These are phyloP conservation scores for Carassius gibelio DNA, from an alignment of 2,113 vertebrate species.

Conservation along the genomic window DNA sequence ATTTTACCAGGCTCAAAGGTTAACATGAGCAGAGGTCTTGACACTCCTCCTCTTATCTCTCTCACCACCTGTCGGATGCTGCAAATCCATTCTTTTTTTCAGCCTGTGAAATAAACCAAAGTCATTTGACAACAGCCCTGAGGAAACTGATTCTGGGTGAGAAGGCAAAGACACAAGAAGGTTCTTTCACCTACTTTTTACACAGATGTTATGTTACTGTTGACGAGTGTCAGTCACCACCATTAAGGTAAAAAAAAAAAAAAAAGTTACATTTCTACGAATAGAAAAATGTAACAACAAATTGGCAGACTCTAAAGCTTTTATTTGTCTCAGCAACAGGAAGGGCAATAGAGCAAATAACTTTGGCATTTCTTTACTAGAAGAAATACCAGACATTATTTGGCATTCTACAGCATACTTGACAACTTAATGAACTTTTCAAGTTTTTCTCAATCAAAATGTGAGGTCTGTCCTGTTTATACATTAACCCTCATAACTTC, in stretches of 20 bases:
- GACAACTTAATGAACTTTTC: neutral
- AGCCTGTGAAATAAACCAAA: conserved; percentile 16
- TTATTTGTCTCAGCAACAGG: neutral
- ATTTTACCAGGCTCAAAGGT: conserved; percentile 53
- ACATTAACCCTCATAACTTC: neutral
- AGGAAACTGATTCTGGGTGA: neutral
- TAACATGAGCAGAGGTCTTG: conserved; percentile 47
- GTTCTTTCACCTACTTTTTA: neutral
- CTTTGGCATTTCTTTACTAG: no score
- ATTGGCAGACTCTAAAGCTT: neutral
- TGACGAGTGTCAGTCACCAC: neutral
- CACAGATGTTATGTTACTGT: neutral
- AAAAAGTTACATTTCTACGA: neutral
- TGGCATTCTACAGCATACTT: neutral
- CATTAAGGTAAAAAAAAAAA: neutral
- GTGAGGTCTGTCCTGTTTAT: neutral
- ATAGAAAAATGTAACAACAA: neutral
- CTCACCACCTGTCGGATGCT: neutral
- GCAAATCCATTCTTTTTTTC: neutral
- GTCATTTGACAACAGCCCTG: neutral
- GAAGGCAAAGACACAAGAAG: neutral
- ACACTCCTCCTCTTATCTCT: neutral
- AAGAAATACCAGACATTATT: neutral
- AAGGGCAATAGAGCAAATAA: neutral
- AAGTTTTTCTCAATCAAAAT: neutral